Conservation (phyloP, 2,888 invertebrate species). For the Yponomeuta cagnagella region DNA sequence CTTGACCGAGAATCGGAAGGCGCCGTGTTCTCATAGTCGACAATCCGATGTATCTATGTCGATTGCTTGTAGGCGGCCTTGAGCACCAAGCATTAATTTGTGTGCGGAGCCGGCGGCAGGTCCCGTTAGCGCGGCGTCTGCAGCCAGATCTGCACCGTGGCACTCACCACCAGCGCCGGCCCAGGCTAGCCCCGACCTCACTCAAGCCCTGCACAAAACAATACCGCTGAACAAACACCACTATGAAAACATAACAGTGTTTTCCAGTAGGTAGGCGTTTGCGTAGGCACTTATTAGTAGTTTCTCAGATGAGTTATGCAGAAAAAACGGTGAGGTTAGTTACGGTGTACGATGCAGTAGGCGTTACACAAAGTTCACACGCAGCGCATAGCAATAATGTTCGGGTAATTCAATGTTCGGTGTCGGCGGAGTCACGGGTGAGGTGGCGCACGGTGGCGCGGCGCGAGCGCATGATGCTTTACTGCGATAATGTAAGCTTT, state of each 20-base stretch:
- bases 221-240: conserved; percentile 7
- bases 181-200: conserved; percentile 1
- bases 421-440: conserved; percentile 16
- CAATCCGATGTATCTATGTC: conserved; percentile 72
- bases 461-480: conserved; percentile 10
- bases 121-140: conserved; percentile 65
- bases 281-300: conserved; percentile 11
- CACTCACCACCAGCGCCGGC: conserved; percentile 31
- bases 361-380: conserved; percentile 26
- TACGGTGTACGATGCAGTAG: conserved; percentile 21
- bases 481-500: background rate
- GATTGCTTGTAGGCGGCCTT: conserved; percentile 73
- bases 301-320: conserved; percentile 15
- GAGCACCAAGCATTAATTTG: conserved; percentile 70
- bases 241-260: conserved; percentile 13
- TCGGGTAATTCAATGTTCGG: conserved; percentile 13
- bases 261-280: conserved; percentile 4
- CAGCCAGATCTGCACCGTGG: conserved; percentile 39
- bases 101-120: conserved; percentile 62
- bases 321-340: conserved; percentile 15
- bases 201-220: conserved; percentile 7
- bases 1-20: conserved; percentile 56
- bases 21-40: conserved; percentile 65
- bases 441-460: conserved; percentile 17
- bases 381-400: conserved; percentile 24